Conservation (phyloP, 2,113 vertebrate genomes). For the Pteropus alecto region DNA sequence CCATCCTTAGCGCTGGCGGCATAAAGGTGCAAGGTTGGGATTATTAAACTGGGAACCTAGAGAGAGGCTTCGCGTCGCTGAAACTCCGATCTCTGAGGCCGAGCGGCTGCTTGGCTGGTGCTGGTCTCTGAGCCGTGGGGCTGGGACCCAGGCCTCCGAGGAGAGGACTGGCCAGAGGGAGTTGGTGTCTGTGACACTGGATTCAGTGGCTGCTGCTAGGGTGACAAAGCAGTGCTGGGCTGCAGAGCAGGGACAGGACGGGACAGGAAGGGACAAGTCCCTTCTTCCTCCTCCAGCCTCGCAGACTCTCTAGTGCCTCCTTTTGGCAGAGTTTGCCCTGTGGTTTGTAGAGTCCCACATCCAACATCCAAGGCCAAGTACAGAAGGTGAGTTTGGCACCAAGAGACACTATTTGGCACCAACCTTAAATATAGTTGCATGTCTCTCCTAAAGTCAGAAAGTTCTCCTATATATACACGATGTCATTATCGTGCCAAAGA, state of each 20-base stretch:
- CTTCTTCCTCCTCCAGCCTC: background rate
- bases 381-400: background rate
- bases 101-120: background rate
- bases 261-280: background rate
- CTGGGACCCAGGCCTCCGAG: background rate
- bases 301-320: background rate
- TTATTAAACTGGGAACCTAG: background rate
- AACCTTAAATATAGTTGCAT: background rate
- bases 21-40: background rate
- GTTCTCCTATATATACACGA: too few relatives aligned
- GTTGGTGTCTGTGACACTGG: background rate
- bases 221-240: background rate
- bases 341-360: background rate
- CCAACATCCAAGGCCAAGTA: background rate
- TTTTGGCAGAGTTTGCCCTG: background rate
- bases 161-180: background rate
- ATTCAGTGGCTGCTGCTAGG: background rate
- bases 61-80: background rate
- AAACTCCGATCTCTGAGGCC: background rate
- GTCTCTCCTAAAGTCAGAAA: background rate
- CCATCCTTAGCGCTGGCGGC: background rate
- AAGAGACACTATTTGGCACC: background rate
- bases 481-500: background rate
- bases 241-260: background rate
- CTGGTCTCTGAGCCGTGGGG: background rate